Evolutionary conservation across 2,113 vertebrate species (phyloP).

Genomic region (Sisor rabdophorus): DNA sequence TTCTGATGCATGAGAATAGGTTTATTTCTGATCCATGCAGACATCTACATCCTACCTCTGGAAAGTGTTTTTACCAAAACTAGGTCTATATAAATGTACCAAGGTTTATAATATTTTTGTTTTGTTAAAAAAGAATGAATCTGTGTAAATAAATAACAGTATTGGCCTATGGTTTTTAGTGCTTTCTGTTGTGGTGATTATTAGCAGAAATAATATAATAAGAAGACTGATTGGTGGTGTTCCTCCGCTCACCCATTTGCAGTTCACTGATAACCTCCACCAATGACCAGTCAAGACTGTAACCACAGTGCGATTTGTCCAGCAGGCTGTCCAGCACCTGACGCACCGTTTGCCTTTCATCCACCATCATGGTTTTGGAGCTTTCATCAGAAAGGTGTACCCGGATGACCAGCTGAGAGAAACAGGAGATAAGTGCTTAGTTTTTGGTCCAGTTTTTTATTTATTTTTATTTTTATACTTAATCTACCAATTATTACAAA

Average conservation of each 20-base stretch:
- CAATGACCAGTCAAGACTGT: constrained; percentile 94
- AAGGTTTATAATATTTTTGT: neutral
- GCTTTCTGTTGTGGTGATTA: neutral
- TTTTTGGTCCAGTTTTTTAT: neutral
- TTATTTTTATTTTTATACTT: neutral
- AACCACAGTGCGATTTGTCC: constrained; percentile 96
- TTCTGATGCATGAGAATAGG: neutral
- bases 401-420: constrained; percentile 85
- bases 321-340: constrained; percentile 94
- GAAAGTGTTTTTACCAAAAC: neutral
- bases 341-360: constrained; percentile 94
- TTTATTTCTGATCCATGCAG: neutral
- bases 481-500: neutral
- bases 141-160: neutral
- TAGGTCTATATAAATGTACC: neutral
- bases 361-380: constrained; percentile 99
- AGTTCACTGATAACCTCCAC: constrained; percentile 92
- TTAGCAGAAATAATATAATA: neutral
- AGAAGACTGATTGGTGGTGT: neutral
- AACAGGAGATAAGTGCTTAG: neutral
- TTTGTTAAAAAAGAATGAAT: neutral
- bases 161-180: neutral
- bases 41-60: neutral
- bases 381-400: constrained; percentile 97
- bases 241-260: constrained; percentile 83